These are phyloP conservation scores for Pseudoips prasinana DNA, from an alignment of 2,888 invertebrate genomes.

Conservation along the genomic window DNA sequence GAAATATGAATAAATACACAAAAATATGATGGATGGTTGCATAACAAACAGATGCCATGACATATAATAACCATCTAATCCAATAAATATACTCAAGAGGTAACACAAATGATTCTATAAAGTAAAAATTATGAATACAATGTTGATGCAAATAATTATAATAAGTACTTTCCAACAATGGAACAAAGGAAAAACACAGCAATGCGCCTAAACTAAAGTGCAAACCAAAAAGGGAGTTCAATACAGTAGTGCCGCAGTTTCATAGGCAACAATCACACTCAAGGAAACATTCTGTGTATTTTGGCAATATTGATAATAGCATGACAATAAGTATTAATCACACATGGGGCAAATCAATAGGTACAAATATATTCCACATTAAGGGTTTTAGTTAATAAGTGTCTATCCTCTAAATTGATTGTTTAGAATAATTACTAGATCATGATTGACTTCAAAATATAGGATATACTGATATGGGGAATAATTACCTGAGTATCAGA, in stretches of 20 bases:
- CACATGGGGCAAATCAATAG: too few relatives aligned
- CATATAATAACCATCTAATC: not conserved
- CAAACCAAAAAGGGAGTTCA: constrained; percentile 49
- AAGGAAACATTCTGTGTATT: constrained; percentile 24
- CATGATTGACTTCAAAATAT: too few relatives aligned
- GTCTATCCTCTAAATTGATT: too few relatives aligned
- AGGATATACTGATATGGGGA: too few relatives aligned
- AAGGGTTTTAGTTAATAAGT: too few relatives aligned
- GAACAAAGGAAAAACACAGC: constrained; percentile 57
- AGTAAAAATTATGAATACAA: constrained; percentile 33
- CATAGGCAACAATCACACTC: constrained; percentile 57
- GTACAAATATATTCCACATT: too few relatives aligned
- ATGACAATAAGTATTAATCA: too few relatives aligned
- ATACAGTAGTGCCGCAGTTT: constrained; percentile 47
- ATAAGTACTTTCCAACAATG: constrained; percentile 51
- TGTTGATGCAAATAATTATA: constrained; percentile 40
- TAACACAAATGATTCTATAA: constrained; percentile 12
- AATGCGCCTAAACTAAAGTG: constrained; percentile 46
- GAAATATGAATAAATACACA: too few relatives aligned
- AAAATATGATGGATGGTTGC: too few relatives aligned
- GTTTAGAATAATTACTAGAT: too few relatives aligned
- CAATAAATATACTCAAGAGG: constrained; percentile 8
- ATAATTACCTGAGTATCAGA: too few relatives aligned
- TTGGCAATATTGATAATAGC: constrained; percentile 9
- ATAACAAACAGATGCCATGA: not conserved